phyloP scores from a whole-genome alignment of 2,113 vertebrate genomes.

The Haemorhous mexicanus region DNA sequence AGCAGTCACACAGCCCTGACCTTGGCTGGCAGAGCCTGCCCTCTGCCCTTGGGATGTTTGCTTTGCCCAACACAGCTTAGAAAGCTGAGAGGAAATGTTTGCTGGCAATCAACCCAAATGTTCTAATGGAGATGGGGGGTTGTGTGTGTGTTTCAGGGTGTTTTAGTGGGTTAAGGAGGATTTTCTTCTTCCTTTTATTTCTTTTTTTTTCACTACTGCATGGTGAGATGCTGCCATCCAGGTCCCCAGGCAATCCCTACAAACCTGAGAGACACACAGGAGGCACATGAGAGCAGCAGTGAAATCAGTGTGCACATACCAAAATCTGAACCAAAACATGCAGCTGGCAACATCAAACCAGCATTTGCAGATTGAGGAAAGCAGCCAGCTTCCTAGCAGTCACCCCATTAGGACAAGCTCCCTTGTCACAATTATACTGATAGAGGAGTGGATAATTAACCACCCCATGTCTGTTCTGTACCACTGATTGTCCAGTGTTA shows the following conservation, averaged over 20 bases:
- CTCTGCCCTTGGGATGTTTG: not conserved
- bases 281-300: not conserved
- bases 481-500: not conserved
- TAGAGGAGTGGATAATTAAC: constrained; percentile 29
- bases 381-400: not conserved
- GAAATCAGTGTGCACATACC: not conserved
- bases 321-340: not conserved
- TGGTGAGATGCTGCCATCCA: not conserved
- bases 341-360: not conserved
- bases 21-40: not conserved
- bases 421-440: not conserved
- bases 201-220: not conserved
- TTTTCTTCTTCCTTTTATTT: not conserved
- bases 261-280: not conserved
- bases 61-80: not conserved
- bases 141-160: not conserved
- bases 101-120: not conserved
- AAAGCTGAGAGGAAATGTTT: not conserved
- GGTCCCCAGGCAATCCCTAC: not conserved
- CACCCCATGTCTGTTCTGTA: not conserved
- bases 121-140: not conserved
- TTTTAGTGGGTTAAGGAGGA: not conserved
- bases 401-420: not conserved
- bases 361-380: not conserved
- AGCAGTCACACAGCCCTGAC: not conserved